Evolutionary conservation across 1,140 invertebrate genomes (phyloP).

Genomic region (Halictus rubicundus): DNA sequence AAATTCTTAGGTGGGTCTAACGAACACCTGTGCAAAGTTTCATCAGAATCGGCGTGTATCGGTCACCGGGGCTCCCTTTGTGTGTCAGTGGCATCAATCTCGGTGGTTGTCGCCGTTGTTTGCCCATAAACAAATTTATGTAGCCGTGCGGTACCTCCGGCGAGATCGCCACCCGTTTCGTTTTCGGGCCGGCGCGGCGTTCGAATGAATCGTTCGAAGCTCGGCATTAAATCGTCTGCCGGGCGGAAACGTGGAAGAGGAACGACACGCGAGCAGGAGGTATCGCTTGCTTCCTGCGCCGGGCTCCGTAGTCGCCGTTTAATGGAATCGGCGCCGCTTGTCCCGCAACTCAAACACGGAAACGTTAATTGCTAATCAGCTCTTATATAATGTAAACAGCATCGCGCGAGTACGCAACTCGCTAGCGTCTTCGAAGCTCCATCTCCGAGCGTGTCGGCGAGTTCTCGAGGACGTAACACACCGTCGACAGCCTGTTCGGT

Average conservation of each 20-base stretch:
- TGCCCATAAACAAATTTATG: slow-evolving; percentile 29
- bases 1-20: too few species aligned
- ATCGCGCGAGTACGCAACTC: too few species aligned
- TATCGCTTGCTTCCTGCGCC: not conserved
- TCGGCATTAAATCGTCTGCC: slow-evolving; percentile 19
- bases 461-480: not conserved
- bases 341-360: slow-evolving; percentile 13
- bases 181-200: not conserved
- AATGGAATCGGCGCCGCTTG: slow-evolving; percentile 7
- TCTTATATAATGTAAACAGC: slow-evolving; percentile 1
- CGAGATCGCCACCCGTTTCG: not conserved
- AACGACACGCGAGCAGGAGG: not conserved
- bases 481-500: not conserved
- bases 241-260: not conserved
- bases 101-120: not conserved
- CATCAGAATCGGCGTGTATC: not conserved
- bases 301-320: not conserved
- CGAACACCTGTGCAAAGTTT: too few species aligned
- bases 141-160: not conserved
- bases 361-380: slow-evolving; percentile 25
- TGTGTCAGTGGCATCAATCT: too few species aligned
- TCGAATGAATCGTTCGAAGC: slow-evolving; percentile 19
- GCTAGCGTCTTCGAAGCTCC: not conserved
- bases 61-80: not conserved
- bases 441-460: not conserved